Base-by-base conservation (phyloP, 1,140 invertebrate species). In the Hylaeus anthracinus region DNA sequence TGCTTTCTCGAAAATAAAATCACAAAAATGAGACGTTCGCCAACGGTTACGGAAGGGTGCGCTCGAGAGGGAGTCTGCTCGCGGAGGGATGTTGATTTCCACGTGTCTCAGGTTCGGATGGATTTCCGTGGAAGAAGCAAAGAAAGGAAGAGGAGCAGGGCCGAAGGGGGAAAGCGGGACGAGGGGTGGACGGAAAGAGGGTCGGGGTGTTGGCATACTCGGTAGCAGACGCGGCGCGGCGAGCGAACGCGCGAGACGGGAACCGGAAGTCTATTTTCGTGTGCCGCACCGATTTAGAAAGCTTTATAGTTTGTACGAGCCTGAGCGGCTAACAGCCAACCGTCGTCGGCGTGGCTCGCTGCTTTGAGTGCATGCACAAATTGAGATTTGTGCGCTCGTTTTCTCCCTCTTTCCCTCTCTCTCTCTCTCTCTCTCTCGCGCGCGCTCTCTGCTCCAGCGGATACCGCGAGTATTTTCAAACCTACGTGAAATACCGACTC, bases 191-290 rank as follows among this genome's bases (percentile, higher is more conserved):
- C 15, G 75, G 61, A 71, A 76, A 75, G 81, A 74, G 79, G 78
- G 51, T 75, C 63, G 85, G 65, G 65, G 70, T 84, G 79, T 87
- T 84, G 76, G 85, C 86, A 85, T 87, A 85, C 82, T 87, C 79
- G 71, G 70, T 77, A 81, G 78, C 84, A 88, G 87, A 85, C 81
- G 75, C 53, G 71, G 73, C 84, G 58, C 73, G 51, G 66, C 69
- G 56, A 77, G 71, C 48, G 71, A 74, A 75, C 81, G 86, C 82
- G 83, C 71, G 84, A 88, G 83, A 92, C 93, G 93, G 92, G 90
- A 93, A 93, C 92, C 92, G 92, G 92, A 93, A 93, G 92, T 93
- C 92, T 93, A 93, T 93, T 93, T 93, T 93, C 86, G 92, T 93
- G 83, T 73, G 58, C 83, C 81, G 88, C 83, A 93, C 92, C 83